Conservation (phyloP, 2,113 vertebrate species). For the Microcebus jonahi region DNA sequence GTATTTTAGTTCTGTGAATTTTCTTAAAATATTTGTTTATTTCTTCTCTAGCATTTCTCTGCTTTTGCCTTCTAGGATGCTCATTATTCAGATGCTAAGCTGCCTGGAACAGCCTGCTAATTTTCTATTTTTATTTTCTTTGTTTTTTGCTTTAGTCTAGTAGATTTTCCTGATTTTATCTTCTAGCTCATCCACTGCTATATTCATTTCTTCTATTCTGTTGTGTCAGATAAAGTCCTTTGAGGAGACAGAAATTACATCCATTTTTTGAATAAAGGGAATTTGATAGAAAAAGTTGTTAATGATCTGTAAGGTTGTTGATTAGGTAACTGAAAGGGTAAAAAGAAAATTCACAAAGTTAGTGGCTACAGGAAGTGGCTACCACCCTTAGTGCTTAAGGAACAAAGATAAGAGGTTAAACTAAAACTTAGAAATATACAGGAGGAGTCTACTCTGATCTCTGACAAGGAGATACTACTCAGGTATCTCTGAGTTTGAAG, state of each 20-base stretch:
- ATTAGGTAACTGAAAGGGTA: neutral
- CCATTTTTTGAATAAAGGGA: neutral
- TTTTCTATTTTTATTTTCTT: conserved; percentile 15
- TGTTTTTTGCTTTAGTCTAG: neutral
- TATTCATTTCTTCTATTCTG: neutral
- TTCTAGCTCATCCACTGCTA: neutral
- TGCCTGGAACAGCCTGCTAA: neutral
- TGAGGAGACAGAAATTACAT: neutral
- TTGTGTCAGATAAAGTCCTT: neutral
- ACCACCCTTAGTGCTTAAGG: neutral
- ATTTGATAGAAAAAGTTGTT: neutral
- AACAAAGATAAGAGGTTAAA: neutral
- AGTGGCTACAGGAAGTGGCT: neutral
- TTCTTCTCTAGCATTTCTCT: neutral
- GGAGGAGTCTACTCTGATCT: neutral
- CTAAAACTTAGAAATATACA: neutral
- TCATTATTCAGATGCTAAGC: neutral
- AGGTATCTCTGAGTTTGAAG: neutral
- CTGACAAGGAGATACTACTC: neutral
- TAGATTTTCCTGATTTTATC: neutral
- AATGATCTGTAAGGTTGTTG: neutral
- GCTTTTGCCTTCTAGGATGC: neutral
- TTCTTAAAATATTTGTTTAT: neutral
- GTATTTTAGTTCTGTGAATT: neutral
- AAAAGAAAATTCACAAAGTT: neutral